Base-by-base conservation (phyloP, 2,113 vertebrate genomes). In the Amphiprion percula region DNA sequence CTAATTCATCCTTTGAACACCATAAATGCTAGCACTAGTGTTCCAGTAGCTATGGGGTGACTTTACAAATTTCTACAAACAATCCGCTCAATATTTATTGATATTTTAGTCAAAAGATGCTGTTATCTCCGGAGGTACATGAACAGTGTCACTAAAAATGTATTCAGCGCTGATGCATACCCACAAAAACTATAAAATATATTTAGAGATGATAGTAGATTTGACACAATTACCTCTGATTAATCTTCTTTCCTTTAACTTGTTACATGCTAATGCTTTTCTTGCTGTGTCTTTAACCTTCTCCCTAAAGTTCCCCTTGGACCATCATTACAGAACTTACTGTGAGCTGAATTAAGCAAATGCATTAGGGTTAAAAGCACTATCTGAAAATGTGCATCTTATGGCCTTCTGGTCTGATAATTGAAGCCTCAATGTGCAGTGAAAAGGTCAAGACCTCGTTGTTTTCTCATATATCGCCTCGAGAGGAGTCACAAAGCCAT, bases 371-470 rank as follows among this genome's bases (percentile, higher is more conserved):
- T 74, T 73, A 68, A 77, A 65, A 76, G 49, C n/a, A 21, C 41
- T 28, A 23, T 60, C 69, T 68, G 0, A 37, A 52, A 54, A 54
- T 33, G 39, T 75, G 21, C 21, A 49, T 39, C 78, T 58, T 10
- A 1, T 37, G 68, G 77, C 64, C 61, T 76, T 72, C 1, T 39
- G 76, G 54, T 71, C 55, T 39, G 23, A 64, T 86, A 71, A 87
- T 54, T 79, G 75, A 79, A 66, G 56, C 72, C 62, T 77, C 69
- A 19, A 23, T 63, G 68, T 59, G 60, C 37, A 21, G 54, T 71
- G 23, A 75, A 75, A 55, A 78, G 83, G 82, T 82, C 82, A 76
- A 16, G 46, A 65, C 68, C 77, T 59, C 0, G 4, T 53, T 61
- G 58, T 72, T 58, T 60, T 15, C 41, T 72, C 86, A 71, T 70